Evolutionary conservation across 1,140 invertebrate genomes (phyloP).

Genomic region (Anoplolepis gracilipes): DNA sequence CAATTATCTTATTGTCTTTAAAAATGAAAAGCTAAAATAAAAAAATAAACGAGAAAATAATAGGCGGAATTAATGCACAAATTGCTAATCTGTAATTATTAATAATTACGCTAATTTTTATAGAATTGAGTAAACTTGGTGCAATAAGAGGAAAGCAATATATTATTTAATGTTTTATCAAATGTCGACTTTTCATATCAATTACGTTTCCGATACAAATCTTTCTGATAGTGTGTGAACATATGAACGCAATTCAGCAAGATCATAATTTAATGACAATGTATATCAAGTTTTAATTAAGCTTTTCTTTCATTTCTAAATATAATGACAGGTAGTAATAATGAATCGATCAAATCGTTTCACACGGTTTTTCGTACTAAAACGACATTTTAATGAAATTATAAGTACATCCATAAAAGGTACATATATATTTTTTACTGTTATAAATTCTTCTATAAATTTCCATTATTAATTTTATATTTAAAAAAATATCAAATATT

Average conservation of each 20-base stretch:
- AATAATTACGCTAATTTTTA: neutral
- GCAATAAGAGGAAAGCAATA: neutral
- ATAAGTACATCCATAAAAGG: too few species aligned
- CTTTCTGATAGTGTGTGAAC: neutral
- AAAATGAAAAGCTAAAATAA: neutral
- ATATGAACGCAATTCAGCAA: neutral
- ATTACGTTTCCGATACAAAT: neutral
- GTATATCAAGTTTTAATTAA: too few species aligned
- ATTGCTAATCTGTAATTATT: neutral
- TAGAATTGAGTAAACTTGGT: neutral
- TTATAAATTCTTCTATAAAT: conserved; percentile 1
- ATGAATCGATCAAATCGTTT: too few species aligned
- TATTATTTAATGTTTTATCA: neutral
- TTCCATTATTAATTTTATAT: neutral
- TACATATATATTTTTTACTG: neutral
- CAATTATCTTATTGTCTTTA: neutral
- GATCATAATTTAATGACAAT: neutral
- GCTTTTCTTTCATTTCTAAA: too few species aligned
- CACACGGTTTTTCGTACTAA: neutral
- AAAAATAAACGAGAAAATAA: neutral
- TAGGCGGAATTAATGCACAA: neutral
- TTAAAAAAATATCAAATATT: neutral
- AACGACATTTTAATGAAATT: neutral
- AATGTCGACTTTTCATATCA: neutral
- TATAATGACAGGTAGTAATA: too few species aligned